Evolutionary conservation across 1,140 invertebrate genomes (phyloP), one percentile per base, ranked within the genome.

Genomic region (Parapsyche elsis): DNA sequence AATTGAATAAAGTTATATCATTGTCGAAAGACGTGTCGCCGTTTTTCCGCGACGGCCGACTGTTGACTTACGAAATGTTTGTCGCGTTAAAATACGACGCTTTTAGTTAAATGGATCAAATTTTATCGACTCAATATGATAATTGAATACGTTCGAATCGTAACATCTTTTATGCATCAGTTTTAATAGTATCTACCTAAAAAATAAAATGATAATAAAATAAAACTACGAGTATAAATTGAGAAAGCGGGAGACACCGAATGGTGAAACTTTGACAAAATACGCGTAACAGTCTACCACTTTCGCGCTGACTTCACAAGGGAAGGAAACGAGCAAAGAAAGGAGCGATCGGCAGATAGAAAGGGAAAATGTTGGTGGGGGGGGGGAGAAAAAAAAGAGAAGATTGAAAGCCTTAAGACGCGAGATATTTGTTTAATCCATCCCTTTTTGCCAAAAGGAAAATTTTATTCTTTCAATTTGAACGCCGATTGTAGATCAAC

Each of bases 381-480:
- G 12, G 49, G 12, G 12, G 49, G 16, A 67, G 59, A 5, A 21
- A 23, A 24, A 61, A 67, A 67, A 73, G 23, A 73, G 23, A 57
- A 78, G 77, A 78, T 78, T 49, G 77, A 78, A 71, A 49, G 77
- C 77, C 49, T 71, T 67, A 77, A 67, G 76, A 67, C 57, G 76
- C 64, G 70, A 73, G 78, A 80, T 80, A 81, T 81, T 77, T 81
- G 76, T 67, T 81, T 81, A 73, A 81, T 83, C 82, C 75, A 53
- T 78, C 45, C 75, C 75, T 82, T 77, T 81, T 79, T 59, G 61
- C 59, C 57, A 53, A 81, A 81, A 81, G 82, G 76, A 76, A 78
- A 71, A 81, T 79, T 81, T 81, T 78, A 81, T 81, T 83, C 75
- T 81, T 81, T 81, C 82, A 83, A 83, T 83, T 83, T 79, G 82